phyloP scores from a whole-genome alignment of 1,140 invertebrate genomes.

The Drosophila nigromelanica region DNA sequence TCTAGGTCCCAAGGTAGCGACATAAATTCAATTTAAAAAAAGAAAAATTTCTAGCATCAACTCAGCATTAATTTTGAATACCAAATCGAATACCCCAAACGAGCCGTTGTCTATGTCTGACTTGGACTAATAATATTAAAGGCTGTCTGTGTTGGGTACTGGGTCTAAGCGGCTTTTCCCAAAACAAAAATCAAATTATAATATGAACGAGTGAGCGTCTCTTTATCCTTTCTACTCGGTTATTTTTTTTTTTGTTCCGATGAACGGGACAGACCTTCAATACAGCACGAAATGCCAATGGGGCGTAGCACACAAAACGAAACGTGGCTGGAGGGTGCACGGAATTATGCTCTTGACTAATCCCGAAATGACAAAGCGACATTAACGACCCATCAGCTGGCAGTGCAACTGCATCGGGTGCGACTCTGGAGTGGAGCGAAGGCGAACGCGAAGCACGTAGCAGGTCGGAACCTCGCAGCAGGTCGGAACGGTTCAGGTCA shows the following conservation, averaged over 20 bases:
- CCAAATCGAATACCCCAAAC: conserved; percentile 13
- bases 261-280: no score
- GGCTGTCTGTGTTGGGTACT: not conserved
- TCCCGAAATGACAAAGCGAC: conserved; percentile 56
- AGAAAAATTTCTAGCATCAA: conserved; percentile 31
- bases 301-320: conserved; percentile 42
- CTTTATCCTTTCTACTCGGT: conserved; percentile 23
- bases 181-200: conserved; percentile 63
- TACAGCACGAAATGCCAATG: conserved; percentile 26
- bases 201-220: conserved; percentile 47
- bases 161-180: conserved; percentile 54
- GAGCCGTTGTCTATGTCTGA: conserved; percentile 1
- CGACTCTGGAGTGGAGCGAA: not conserved
- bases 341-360: conserved; percentile 26
- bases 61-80: conserved; percentile 47
- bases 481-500: conserved; percentile 27
- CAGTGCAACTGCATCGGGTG: conserved; percentile 19
- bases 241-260: no score
- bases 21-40: conserved; percentile 36
- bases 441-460: conserved; percentile 13
- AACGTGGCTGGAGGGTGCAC: not conserved
- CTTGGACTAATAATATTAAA: conserved; percentile 40
- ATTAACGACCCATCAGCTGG: conserved; percentile 40
- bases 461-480: conserved; percentile 52
- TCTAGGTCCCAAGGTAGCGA: conserved; percentile 5